phyloP scores from a whole-genome alignment of 2,113 vertebrate species.

The Podarcis cretensis region DNA sequence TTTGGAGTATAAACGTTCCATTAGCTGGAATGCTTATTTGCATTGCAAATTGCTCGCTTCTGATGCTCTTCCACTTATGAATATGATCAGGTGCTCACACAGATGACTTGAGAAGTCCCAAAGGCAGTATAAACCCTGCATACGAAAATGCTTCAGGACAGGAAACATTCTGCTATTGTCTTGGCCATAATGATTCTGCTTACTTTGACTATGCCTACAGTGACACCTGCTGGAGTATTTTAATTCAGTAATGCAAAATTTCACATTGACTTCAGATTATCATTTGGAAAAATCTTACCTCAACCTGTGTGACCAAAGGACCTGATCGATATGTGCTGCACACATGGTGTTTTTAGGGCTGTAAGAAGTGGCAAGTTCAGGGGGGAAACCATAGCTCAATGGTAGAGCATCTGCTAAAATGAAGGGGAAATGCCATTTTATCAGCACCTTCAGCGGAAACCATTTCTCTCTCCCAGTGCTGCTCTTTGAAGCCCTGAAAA shows the following conservation, averaged over 20 bases:
- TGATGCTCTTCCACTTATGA: neutral
- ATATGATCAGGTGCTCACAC: neutral
- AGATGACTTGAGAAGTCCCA: neutral
- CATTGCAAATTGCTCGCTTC: neutral
- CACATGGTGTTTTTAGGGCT: neutral
- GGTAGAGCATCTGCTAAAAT: too few species aligned
- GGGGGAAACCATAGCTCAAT: too few species aligned
- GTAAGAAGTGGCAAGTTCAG: neutral
- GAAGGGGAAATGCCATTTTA: too few species aligned
- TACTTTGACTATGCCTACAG: conserved; percentile 35
- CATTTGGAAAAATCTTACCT: neutral
- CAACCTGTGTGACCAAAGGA: neutral
- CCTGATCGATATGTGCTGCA: too few species aligned
- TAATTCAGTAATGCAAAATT: neutral
- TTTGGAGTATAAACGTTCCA: neutral
- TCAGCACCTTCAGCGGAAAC: too few species aligned
- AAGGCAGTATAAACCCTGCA: neutral
- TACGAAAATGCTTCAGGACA: neutral
- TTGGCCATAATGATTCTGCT: neutral
- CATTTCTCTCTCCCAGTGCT: too few species aligned
- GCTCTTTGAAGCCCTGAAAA: too few species aligned
- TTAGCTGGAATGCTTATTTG: neutral
- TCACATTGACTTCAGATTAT: neutral
- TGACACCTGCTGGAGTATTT: conserved; percentile 69
- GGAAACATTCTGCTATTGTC: neutral